A percentile compares a stretch with the other conserved stretches of the same genome.
These are phyloP conservation scores for Tachuris rubrigastra DNA, from an alignment of 2,113 vertebrate species.

Conservation along the genomic window DNA sequence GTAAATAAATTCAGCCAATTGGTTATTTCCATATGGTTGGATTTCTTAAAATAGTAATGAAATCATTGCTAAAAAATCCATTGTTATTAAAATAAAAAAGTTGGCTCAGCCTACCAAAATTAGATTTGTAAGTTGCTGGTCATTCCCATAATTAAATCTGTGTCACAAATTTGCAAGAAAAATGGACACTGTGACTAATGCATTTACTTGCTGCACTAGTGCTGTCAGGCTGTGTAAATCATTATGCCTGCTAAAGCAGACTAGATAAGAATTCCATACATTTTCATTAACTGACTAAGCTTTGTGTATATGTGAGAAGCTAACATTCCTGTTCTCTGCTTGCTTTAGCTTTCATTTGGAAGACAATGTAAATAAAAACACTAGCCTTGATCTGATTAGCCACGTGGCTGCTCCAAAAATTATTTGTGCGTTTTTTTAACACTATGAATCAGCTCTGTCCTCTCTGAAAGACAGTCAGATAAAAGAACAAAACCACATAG, in stretches of 20 bases:
- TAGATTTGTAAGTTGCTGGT: conserved; percentile 86
- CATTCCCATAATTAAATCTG: conserved; percentile 86
- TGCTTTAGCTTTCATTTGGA: background rate
- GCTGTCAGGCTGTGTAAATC: conserved; percentile 77
- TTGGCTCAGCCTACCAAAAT: conserved; percentile 80
- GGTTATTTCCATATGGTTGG: conserved; percentile 72
- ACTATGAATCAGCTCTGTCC: background rate
- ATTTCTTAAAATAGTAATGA: conserved; percentile 83
- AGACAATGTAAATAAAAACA: background rate
- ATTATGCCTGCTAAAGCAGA: conserved; percentile 65
- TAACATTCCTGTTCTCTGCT: background rate
- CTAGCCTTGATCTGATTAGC: background rate
- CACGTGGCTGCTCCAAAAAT: background rate
- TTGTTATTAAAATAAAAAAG: conserved; percentile 81
- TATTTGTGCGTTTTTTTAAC: background rate
- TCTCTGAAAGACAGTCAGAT: background rate
- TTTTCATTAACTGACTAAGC: conserved; percentile 68
- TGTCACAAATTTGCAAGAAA: conserved; percentile 86
- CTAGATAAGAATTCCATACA: conserved; percentile 73
- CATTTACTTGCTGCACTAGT: conserved; percentile 77
- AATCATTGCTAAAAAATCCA: conserved; percentile 82
- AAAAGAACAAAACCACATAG: background rate
- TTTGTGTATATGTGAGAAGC: background rate
- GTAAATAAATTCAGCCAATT: conserved; percentile 72
- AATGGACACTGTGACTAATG: conserved; percentile 83